A percentile compares a stretch with the other conserved stretches of the same genome.
phyloP scores from a whole-genome alignment of 2,113 vertebrate species.

The Corythoichthys intestinalis region DNA sequence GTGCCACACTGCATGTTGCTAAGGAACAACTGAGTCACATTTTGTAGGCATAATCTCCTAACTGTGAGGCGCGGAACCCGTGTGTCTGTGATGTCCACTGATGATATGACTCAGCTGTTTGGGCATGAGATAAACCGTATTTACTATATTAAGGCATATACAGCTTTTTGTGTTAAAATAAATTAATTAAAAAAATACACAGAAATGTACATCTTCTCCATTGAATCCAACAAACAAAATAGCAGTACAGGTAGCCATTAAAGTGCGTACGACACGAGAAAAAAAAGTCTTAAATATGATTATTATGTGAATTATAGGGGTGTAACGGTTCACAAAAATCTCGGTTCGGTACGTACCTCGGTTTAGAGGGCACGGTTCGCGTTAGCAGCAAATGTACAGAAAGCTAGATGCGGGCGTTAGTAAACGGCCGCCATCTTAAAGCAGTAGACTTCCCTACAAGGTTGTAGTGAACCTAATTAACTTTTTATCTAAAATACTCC shows the following conservation, averaged over 20 bases:
- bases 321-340: no score
- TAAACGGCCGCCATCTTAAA: no score
- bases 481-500: no score
- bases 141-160: not conserved
- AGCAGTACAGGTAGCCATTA: not conserved
- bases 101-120: not conserved
- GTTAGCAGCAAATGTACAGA: no score
- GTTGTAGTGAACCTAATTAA: no score
- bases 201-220: not conserved
- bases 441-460: no score
- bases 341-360: no score
- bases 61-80: conserved; percentile 14
- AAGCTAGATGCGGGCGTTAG: no score
- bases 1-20: conserved; percentile 48
- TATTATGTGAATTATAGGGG: no score
- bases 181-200: not conserved
- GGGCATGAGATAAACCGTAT: not conserved
- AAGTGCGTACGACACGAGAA: no score
- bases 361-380: no score
- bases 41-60: conserved; percentile 26
- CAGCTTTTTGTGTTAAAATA: not conserved
- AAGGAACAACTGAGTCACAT: conserved; percentile 66
- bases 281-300: no score
- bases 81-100: conserved; percentile 11
- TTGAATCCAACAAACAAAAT: not conserved